phyloP scores from a whole-genome alignment of 2,113 vertebrate species.

The Notiomystis cincta region DNA sequence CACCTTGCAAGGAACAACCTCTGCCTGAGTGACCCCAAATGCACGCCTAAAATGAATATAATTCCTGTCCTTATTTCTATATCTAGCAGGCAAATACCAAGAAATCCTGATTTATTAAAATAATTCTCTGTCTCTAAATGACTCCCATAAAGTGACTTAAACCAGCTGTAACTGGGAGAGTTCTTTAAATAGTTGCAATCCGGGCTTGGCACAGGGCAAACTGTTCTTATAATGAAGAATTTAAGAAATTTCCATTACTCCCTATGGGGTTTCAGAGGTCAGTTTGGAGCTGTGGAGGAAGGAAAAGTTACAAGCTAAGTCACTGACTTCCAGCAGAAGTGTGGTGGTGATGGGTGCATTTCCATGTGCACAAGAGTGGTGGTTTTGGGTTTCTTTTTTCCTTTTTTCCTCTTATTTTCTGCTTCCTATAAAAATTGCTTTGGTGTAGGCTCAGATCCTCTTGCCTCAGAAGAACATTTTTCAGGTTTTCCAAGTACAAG shows the following conservation, averaged over 20 bases:
- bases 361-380: not conserved
- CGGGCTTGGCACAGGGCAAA: not conserved
- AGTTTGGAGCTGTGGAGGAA: not conserved
- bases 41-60: not conserved
- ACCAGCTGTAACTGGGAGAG: not conserved
- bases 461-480: not conserved
- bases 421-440: not conserved
- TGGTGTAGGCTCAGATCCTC: not conserved
- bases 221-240: constrained; percentile 5
- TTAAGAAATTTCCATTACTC: constrained; percentile 41
- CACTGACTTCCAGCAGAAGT: not conserved
- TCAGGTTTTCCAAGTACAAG: not conserved
- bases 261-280: constrained; percentile 32
- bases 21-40: not conserved
- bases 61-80: constrained; percentile 22
- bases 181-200: constrained; percentile 37
- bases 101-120: constrained; percentile 48
- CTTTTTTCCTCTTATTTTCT: not conserved
- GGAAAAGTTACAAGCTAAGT: not conserved
- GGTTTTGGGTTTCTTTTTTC: not conserved
- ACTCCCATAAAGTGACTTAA: not conserved
- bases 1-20: not conserved
- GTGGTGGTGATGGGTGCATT: not conserved
- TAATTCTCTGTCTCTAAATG: constrained; percentile 4
- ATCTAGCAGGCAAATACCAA: constrained; percentile 13